These are phyloP conservation scores for Cirrhinus mrigala DNA, from an alignment of 2,797 vertebrate species.

Conservation along the genomic window DNA sequence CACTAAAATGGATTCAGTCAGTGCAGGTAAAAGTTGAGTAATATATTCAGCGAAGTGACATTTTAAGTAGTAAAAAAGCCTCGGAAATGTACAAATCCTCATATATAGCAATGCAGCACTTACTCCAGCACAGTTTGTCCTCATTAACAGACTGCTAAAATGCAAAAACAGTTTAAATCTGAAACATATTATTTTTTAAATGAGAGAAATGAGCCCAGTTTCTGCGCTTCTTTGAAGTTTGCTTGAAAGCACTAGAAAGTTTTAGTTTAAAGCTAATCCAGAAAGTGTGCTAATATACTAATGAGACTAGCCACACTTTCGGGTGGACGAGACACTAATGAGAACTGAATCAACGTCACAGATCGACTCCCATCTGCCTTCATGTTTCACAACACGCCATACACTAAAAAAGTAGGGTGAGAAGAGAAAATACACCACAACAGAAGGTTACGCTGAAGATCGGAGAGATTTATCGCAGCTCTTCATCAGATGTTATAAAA, in stretches of 20 bases:
- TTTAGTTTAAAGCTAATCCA: background rate
- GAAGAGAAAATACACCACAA: conserved; percentile 7
- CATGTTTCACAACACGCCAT: conserved; percentile 4
- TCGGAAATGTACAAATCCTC: background rate
- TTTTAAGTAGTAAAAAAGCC: background rate
- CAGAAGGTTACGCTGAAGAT: background rate
- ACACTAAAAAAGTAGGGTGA: background rate
- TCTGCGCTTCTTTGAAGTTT: background rate
- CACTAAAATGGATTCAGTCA: background rate
- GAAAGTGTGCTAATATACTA: conserved; percentile 9
- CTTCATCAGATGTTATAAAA: conserved; percentile 11
- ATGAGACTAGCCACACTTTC: background rate
- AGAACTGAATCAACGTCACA: background rate
- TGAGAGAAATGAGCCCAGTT: background rate
- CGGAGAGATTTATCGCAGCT: conserved; percentile 1
- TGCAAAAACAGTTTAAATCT: background rate
- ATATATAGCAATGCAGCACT: background rate
- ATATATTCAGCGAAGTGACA: background rate
- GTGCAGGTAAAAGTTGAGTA: background rate
- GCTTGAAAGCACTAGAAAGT: background rate
- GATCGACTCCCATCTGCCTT: background rate
- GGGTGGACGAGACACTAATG: background rate
- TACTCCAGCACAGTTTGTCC: background rate
- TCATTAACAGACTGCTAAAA: background rate
- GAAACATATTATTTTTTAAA: background rate